Conservation (phyloP, 2,797 vertebrate species). For the Dicrostonyx torquatus region DNA sequence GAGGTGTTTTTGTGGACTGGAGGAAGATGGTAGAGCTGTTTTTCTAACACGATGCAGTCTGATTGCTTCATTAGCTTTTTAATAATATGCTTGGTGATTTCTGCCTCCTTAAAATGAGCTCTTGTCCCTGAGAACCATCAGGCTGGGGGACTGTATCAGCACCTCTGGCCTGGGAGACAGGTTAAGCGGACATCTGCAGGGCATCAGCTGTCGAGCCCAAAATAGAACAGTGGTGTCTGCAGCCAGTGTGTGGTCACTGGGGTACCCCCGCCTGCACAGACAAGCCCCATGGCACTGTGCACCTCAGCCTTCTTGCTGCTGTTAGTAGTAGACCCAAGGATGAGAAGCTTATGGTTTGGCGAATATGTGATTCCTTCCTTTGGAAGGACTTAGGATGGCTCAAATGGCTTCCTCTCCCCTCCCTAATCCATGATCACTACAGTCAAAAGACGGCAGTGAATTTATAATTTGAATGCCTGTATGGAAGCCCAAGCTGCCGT, state of each 20-base stretch:
- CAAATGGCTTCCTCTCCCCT: conserved; percentile 57
- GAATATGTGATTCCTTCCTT: conserved; percentile 54
- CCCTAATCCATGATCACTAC: conserved; percentile 54
- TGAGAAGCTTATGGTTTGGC: conserved; percentile 56
- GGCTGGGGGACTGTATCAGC: neutral
- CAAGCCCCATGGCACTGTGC: neutral
- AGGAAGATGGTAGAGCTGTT: neutral
- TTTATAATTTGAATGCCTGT: conserved; percentile 65
- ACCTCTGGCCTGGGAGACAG: neutral
- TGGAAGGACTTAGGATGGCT: conserved; percentile 55
- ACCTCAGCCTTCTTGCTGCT: neutral
- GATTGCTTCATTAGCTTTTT: conserved; percentile 61
- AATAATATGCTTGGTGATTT: conserved; percentile 55
- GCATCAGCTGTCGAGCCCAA: conserved; percentile 27
- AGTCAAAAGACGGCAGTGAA: conserved; percentile 60
- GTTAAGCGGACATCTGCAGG: neutral
- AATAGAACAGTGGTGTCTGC: conserved; percentile 44
- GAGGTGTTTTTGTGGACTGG: conserved; percentile 47
- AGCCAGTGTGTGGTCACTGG: neutral
- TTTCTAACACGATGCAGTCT: conserved; percentile 31
- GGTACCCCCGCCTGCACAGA: neutral
- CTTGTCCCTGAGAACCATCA: neutral
- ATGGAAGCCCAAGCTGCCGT: conserved; percentile 69
- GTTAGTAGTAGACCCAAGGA: neutral
- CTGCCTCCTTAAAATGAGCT: conserved; percentile 41